Conservation (phyloP, 2,113 vertebrate species). For the Tetrao urogallus region DNA sequence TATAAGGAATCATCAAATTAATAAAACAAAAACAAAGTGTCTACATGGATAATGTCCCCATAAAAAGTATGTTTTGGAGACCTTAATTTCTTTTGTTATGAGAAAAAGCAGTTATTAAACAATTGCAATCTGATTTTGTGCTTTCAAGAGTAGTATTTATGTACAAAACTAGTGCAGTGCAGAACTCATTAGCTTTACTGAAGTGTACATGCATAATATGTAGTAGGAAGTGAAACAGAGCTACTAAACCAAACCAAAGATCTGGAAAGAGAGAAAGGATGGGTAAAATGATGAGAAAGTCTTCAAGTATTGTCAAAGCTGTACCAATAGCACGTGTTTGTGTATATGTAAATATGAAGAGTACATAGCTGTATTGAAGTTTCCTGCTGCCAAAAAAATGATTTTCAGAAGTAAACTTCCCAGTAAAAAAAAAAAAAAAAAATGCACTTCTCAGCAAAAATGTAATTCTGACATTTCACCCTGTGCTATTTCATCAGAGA, state of each 20-base stretch:
- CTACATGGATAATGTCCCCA: not conserved
- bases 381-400: not conserved
- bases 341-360: not conserved
- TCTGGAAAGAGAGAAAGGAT: not conserved
- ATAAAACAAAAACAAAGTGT: not conserved
- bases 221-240: slow-evolving; percentile 12
- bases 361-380: not conserved
- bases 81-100: slow-evolving; percentile 27
- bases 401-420: not conserved
- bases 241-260: slow-evolving; percentile 13
- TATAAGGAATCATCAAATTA: not conserved
- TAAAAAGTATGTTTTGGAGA: not conserved
- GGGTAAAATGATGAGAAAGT: not conserved
- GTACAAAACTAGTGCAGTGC: not conserved
- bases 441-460: not conserved
- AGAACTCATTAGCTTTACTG: slow-evolving; percentile 18
- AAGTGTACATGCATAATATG: slow-evolving; percentile 11
- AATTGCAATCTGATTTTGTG: not conserved
- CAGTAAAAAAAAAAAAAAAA: not conserved
- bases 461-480: not conserved
- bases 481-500: not conserved
- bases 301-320: not conserved
- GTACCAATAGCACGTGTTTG: not conserved
- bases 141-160: slow-evolving; percentile 27
- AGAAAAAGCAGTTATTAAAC: slow-evolving; percentile 47